These are phyloP conservation scores for Phaonia tiefii DNA, from an alignment of 2,888 invertebrate genomes.

Conservation along the genomic window DNA sequence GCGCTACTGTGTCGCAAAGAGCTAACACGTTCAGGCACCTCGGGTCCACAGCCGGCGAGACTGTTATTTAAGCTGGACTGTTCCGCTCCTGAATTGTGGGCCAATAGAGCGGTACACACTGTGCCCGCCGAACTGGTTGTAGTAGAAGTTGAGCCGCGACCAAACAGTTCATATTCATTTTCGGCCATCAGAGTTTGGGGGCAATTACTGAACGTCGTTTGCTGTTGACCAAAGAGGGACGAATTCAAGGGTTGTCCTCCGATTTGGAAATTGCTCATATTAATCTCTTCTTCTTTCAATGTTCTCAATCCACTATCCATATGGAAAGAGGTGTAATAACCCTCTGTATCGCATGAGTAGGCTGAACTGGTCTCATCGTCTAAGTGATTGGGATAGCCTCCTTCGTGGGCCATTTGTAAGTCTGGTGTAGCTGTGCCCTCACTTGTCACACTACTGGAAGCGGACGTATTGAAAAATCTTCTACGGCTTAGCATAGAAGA, in stretches of 20 bases:
- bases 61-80: constrained; percentile 82
- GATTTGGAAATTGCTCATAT: constrained; percentile 86
- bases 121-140: constrained; percentile 95
- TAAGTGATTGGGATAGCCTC: constrained; percentile 80
- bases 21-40: constrained; percentile 91
- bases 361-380: constrained; percentile 95
- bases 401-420: constrained; percentile 84
- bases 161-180: constrained; percentile 94
- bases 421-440: constrained; percentile 93
- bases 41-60: constrained; percentile 82
- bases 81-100: constrained; percentile 81
- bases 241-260: constrained; percentile 84
- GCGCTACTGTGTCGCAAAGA: constrained; percentile 83
- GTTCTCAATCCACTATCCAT: constrained; percentile 96
- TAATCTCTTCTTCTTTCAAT: constrained; percentile 86
- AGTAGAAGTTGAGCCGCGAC: constrained; percentile 94
- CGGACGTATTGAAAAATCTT: constrained; percentile 87
- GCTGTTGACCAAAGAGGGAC: constrained; percentile 79
- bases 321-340: constrained; percentile 98
- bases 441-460: constrained; percentile 91
- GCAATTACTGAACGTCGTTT: constrained; percentile 86
- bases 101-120: constrained; percentile 91
- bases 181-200: constrained; percentile 88
- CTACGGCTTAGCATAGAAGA: constrained; percentile 87
- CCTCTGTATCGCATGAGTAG: constrained; percentile 97